Conservation (phyloP, 2,113 vertebrate genomes). For the Tragulus kanchil region DNA sequence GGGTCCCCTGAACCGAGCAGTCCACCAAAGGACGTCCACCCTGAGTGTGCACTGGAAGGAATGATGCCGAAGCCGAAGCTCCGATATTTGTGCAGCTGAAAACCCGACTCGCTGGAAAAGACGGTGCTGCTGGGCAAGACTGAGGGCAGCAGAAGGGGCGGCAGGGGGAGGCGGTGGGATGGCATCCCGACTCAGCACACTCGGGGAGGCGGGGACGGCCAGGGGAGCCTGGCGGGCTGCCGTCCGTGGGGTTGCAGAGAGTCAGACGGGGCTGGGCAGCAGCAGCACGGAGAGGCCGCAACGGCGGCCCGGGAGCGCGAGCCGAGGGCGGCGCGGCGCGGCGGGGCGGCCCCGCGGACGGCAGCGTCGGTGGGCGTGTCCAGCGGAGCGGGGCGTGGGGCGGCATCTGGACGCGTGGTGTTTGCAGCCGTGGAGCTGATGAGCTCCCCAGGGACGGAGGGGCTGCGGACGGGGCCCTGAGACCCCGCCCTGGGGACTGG, state of each 20-base stretch:
- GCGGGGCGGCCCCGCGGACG: too few species aligned
- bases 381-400: not conserved
- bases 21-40: not conserved
- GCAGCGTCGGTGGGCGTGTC: not conserved
- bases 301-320: not conserved
- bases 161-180: not conserved
- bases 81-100: rapidly evolving
- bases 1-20: not conserved
- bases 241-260: not conserved
- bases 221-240: not conserved
- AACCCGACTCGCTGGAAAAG: not conserved
- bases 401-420: too few species aligned
- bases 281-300: not conserved
- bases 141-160: not conserved
- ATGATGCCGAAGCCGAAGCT: not conserved
- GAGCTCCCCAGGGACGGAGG: not conserved
- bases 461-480: not conserved
- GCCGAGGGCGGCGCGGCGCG: rapidly evolving
- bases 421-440: not conserved
- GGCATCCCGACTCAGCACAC: not conserved
- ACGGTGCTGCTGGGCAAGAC: not conserved
- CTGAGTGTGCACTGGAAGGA: not conserved
- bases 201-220: not conserved
- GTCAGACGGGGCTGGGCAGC: not conserved
- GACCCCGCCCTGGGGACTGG: not conserved